phyloP scores from a whole-genome alignment of 2,113 vertebrate species.

The Crypturellus undulatus region DNA sequence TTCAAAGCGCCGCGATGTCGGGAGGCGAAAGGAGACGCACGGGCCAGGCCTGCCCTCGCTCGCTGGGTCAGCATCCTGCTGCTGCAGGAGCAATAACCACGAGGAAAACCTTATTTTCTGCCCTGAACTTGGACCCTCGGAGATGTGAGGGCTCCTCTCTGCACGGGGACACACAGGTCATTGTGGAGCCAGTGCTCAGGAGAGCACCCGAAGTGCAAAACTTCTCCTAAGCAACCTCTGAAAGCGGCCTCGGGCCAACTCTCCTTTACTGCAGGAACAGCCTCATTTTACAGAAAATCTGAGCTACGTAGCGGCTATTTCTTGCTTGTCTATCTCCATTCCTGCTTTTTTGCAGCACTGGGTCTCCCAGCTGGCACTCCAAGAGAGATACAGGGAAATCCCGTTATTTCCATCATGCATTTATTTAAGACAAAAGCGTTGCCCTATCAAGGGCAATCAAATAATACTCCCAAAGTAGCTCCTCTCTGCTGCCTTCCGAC shows the following conservation, averaged over 20 bases:
- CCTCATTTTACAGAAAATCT: neutral
- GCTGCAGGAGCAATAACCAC: neutral
- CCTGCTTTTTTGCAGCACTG: neutral
- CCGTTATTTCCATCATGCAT: constrained; percentile 13
- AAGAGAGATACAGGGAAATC: neutral
- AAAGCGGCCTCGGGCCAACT: neutral
- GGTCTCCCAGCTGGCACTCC: constrained; percentile 17
- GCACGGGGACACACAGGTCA: neutral
- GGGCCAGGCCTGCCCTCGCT: neutral
- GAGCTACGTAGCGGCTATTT: neutral
- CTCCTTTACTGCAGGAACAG: neutral
- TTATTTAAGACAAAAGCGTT: constrained; percentile 61
- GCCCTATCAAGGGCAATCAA: constrained; percentile 8
- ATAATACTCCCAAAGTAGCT: neutral
- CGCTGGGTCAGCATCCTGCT: neutral
- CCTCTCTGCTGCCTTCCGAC: neutral
- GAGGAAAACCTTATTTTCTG: neutral
- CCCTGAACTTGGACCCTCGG: neutral
- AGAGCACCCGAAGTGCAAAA: neutral
- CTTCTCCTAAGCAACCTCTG: neutral
- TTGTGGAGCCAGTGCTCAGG: neutral
- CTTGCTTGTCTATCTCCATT: constrained; percentile 27
- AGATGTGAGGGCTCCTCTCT: neutral
- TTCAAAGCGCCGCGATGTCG: neutral
- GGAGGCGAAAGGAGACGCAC: neutral